phyloP scores from a whole-genome alignment of 2,888 invertebrate species.

The Electrophaes corylata region DNA sequence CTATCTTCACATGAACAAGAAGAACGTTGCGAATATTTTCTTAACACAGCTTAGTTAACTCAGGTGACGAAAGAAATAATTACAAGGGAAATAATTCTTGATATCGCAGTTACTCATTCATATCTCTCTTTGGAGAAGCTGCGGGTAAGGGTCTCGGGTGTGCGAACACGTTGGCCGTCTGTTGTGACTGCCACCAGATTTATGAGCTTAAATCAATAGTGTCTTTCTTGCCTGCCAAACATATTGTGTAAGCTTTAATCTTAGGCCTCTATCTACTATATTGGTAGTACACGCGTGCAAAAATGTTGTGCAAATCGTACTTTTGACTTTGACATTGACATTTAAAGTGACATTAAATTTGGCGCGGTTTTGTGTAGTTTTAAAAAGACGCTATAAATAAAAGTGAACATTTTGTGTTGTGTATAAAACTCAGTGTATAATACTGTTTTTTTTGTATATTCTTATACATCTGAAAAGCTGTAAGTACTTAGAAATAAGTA shows the following conservation, averaged over 20 bases:
- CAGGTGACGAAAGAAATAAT: too few species aligned
- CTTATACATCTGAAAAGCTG: conserved; percentile 9
- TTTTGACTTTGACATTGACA: conserved; percentile 39
- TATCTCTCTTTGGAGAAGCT: too few species aligned
- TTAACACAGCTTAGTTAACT: too few species aligned
- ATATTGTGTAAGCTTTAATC: not conserved
- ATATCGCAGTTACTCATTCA: too few species aligned
- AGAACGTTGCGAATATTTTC: too few species aligned
- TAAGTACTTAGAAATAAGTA: conserved; percentile 19
- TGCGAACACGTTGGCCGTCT: not conserved
- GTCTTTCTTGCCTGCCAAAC: not conserved
- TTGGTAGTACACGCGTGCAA: not conserved
- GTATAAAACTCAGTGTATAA: conserved; percentile 1
- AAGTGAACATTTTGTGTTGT: conserved; percentile 3
- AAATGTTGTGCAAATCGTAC: conserved; percentile 12
- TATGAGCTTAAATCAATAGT: not conserved
- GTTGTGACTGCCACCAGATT: not conserved
- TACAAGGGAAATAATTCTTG: too few species aligned
- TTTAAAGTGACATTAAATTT: conserved; percentile 41
- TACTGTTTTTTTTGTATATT: conserved; percentile 16
- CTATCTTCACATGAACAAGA: too few species aligned
- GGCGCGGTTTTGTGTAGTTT: conserved; percentile 8
- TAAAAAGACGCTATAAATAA: not conserved
- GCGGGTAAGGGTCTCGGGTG: not conserved
- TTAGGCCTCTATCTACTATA: not conserved